Evolutionary conservation across 2,888 invertebrate species (phyloP).

Genomic region (Arrhopalites spinosus): DNA sequence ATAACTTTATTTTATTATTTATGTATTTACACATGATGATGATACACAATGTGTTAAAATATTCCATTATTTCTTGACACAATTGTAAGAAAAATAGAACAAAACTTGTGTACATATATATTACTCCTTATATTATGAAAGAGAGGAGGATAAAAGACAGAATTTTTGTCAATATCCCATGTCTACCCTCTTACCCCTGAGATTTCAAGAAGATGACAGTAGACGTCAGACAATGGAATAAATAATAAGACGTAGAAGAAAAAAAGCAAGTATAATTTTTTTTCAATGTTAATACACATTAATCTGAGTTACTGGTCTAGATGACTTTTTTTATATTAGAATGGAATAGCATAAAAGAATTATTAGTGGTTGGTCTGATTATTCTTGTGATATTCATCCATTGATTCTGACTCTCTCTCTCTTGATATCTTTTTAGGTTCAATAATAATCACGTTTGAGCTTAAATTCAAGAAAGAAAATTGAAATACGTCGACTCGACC

Average conservation of each 20-base stretch:
- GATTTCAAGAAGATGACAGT: not conserved
- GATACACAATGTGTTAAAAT: not conserved
- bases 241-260: not conserved
- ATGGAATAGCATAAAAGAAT: not conserved
- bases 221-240: not conserved
- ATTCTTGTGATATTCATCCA: constrained; percentile 1
- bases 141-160: too few relatives aligned
- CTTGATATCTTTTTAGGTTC: not conserved
- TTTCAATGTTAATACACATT: not conserved
- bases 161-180: not conserved
- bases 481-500: constrained; percentile 37
- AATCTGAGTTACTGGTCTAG: not conserved
- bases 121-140: not conserved
- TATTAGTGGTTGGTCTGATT: not conserved
- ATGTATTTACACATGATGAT: not conserved
- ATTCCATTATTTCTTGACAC: not conserved
- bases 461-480: constrained; percentile 36
- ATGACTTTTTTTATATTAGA: not conserved
- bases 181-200: too few relatives aligned
- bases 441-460: constrained; percentile 36
- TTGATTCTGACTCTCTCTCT: not conserved
- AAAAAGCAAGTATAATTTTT: not conserved
- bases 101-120: too few relatives aligned
- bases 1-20: too few relatives aligned
- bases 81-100: too few relatives aligned